Evolutionary conservation across 2,797 vertebrate genomes (phyloP).

Genomic region (Sebastes melanostomus): DNA sequence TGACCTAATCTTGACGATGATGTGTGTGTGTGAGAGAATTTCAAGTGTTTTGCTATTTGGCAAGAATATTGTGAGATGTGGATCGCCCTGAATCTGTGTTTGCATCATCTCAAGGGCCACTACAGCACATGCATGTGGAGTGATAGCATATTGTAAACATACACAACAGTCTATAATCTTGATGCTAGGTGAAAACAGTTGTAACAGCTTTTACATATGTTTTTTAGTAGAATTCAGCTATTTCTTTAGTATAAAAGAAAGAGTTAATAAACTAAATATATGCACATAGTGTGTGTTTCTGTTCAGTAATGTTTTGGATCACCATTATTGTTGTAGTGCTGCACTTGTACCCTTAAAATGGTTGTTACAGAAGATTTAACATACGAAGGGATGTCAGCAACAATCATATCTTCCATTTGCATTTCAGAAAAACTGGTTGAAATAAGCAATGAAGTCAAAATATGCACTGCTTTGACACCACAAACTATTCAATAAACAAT

Average conservation of each 20-base stretch:
- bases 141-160: not conserved
- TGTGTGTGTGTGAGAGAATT: not conserved
- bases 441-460: not conserved
- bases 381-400: not conserved
- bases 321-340: not conserved
- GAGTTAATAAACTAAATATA: not conserved
- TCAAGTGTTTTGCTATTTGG: constrained; percentile 14
- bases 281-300: not conserved
- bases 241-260: not conserved
- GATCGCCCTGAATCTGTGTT: not conserved
- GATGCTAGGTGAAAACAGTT: not conserved
- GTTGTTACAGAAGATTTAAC: not conserved
- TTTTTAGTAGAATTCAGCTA: not conserved
- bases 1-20: constrained; percentile 9
- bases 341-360: not conserved
- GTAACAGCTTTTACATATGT: not conserved
- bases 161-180: not conserved
- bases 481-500: not conserved
- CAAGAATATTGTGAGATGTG: not conserved
- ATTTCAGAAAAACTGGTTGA: not conserved
- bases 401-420: not conserved
- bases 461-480: not conserved
- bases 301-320: not conserved
- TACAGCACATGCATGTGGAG: not conserved
- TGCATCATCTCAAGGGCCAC: not conserved